Evolutionary conservation across 1,140 invertebrate species (phyloP).

Genomic region (Drosophila saltans): DNA sequence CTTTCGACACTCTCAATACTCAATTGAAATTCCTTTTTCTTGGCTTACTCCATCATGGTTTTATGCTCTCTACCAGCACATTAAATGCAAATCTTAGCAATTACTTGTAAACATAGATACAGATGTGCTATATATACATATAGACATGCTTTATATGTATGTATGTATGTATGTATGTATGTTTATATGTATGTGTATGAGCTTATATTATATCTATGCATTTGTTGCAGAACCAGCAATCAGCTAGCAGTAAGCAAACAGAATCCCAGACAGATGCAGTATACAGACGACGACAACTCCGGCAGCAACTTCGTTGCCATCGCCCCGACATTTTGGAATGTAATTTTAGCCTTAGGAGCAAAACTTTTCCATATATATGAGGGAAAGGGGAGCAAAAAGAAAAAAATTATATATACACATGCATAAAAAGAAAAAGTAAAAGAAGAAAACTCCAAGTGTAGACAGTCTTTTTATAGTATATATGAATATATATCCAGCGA

Average conservation of each 20-base stretch:
- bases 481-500: slow-evolving; percentile 21
- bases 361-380: slow-evolving; percentile 53
- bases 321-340: slow-evolving; percentile 71
- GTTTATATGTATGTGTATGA: neutral
- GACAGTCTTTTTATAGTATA: slow-evolving; percentile 1
- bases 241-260: slow-evolving; percentile 1
- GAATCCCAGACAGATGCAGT: slow-evolving; percentile 43
- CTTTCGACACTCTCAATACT: neutral
- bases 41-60: slow-evolving; percentile 9
- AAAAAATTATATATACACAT: slow-evolving; percentile 21
- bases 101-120: slow-evolving; percentile 75
- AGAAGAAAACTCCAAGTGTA: slow-evolving; percentile 23
- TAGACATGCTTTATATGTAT: slow-evolving; percentile 1
- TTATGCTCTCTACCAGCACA: slow-evolving; percentile 16
- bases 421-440: neutral
- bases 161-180: slow-evolving; percentile 1
- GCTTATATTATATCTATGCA: slow-evolving; percentile 6
- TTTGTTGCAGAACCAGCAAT: slow-evolving; percentile 3
- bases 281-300: slow-evolving; percentile 44
- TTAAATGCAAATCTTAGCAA: slow-evolving; percentile 69
- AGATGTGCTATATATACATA: slow-evolving; percentile 46
- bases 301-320: slow-evolving; percentile 45
- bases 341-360: slow-evolving; percentile 69
- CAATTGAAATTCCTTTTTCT: slow-evolving; percentile 2
- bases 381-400: slow-evolving; percentile 27